Conservation (phyloP, 2,113 vertebrate species). For the Ammodytes dubius region DNA sequence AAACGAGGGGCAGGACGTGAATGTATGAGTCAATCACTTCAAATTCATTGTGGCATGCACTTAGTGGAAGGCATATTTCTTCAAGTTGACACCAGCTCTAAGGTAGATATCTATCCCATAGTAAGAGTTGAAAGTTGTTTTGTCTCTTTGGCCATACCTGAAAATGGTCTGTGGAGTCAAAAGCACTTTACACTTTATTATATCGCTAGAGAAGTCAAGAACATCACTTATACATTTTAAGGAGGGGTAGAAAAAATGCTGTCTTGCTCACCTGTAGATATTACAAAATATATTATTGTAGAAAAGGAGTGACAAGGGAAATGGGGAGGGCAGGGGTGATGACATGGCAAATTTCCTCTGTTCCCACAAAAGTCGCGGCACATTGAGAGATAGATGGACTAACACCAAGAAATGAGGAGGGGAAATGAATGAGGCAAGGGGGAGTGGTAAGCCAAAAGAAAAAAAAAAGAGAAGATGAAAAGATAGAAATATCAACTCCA, state of each 20-base stretch:
- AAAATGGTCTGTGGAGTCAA: not conserved
- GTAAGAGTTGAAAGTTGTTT: not conserved
- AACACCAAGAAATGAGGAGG: conserved; percentile 1
- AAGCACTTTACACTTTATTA: not conserved
- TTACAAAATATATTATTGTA: not conserved
- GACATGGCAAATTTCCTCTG: conserved; percentile 42
- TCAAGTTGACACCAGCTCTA: not conserved
- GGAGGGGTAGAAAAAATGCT: not conserved
- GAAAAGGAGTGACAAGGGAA: conserved; percentile 10
- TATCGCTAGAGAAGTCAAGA: not conserved
- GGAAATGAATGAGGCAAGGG: conserved; percentile 5
- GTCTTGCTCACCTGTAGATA: conserved; percentile 3
- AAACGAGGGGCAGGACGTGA: not conserved
- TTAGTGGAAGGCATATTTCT: not conserved
- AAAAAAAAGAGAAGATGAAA: conserved; percentile 25
- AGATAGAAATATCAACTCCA: conserved; percentile 31
- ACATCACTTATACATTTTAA: not conserved
- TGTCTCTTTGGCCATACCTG: not conserved
- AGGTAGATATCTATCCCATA: conserved; percentile 1
- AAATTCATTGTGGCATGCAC: not conserved
- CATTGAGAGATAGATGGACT: conserved; percentile 36
- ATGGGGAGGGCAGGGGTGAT: conserved; percentile 21
- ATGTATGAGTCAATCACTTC: conserved; percentile 5
- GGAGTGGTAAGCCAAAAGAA: conserved; percentile 5
- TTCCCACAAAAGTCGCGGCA: conserved; percentile 26